These are phyloP conservation scores for Arenaria interpres DNA, from an alignment of 2,113 vertebrate species.

Conservation along the genomic window DNA sequence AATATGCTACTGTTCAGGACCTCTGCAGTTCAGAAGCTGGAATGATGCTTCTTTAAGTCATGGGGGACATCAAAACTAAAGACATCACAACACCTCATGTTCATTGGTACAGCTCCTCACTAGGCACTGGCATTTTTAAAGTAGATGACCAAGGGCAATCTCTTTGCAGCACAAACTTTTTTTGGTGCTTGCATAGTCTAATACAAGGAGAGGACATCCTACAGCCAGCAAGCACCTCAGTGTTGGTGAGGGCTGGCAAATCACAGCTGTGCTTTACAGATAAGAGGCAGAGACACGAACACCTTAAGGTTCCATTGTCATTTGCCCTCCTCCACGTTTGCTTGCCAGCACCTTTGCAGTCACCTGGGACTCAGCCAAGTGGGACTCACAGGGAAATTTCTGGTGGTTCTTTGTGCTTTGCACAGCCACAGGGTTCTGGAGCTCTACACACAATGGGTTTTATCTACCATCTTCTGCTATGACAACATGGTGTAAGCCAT, in stretches of 20 bases:
- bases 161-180: background rate
- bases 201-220: background rate
- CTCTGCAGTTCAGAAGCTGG: background rate
- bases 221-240: background rate
- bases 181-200: background rate
- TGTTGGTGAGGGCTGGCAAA: background rate
- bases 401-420: background rate
- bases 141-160: background rate
- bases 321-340: background rate
- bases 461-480: background rate
- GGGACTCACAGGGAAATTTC: background rate
- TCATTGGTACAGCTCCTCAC: background rate
- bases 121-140: background rate
- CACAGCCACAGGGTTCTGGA: rapidly evolving
- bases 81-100: background rate
- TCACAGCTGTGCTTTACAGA: background rate
- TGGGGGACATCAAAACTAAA: background rate
- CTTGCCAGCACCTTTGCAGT: background rate
- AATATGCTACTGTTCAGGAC: background rate
- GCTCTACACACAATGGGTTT: background rate
- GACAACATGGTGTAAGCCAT: background rate
- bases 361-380: background rate
- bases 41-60: background rate
- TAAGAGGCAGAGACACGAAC: background rate
- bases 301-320: background rate